Evolutionary conservation across 2,797 vertebrate genomes (phyloP).

Genomic region (Labroides dimidiatus): DNA sequence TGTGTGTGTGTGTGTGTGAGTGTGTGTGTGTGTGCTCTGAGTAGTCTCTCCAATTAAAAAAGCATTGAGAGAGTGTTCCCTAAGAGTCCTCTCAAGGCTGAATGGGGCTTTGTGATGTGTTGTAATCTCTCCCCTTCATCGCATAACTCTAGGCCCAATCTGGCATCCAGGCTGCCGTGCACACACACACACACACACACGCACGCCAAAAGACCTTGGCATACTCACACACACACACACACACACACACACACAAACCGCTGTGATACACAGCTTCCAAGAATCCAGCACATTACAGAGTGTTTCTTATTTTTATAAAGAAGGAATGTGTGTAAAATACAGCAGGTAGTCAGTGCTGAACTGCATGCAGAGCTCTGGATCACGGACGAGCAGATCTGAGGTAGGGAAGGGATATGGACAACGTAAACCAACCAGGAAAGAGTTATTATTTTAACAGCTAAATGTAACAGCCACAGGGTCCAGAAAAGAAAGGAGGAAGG

Average conservation of each 20-base stretch:
- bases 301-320: constrained; percentile 26
- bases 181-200: constrained; percentile 10
- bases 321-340: constrained; percentile 50
- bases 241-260: constrained; percentile 20
- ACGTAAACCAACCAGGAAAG: constrained; percentile 24
- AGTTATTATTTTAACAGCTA: not conserved
- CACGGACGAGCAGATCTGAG: constrained; percentile 21
- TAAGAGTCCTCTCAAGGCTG: constrained; percentile 74
- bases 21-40: constrained; percentile 25
- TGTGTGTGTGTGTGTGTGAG: constrained; percentile 29
- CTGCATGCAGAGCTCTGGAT: constrained; percentile 26
- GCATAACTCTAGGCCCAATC: constrained; percentile 72
- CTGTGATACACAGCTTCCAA: constrained; percentile 45
- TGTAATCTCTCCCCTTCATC: constrained; percentile 79
- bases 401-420: constrained; percentile 12
- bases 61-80: constrained; percentile 72
- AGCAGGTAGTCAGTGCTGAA: constrained; percentile 28
- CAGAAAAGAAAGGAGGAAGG: not conserved
- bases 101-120: constrained; percentile 80
- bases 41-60: constrained; percentile 77
- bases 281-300: constrained; percentile 67
- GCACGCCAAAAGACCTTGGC: constrained; percentile 13
- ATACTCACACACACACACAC: constrained; percentile 25
- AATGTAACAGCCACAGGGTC: constrained; percentile 15
- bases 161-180: constrained; percentile 64